Percentiles rank a stretch among this genome's conserved stretches.
These are phyloP conservation scores for Clanis bilineata DNA, from an alignment of 2,888 invertebrate species.

Conservation along the genomic window DNA sequence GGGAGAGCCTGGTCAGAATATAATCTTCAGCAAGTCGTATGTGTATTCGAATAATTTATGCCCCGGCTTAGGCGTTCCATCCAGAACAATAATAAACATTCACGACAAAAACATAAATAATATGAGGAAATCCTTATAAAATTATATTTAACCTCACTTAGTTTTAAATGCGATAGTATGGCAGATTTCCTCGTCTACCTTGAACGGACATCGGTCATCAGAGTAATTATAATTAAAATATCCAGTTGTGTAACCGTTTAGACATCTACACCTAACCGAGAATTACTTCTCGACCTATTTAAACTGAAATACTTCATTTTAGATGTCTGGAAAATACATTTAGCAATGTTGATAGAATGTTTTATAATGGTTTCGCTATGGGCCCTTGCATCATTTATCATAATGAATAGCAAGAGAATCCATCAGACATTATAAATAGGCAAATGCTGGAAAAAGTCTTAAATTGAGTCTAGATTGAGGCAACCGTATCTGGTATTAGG, in stretches of 20 bases:
- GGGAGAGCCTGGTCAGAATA: too few species aligned
- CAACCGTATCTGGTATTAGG: conserved; percentile 15
- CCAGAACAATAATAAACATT: too few species aligned
- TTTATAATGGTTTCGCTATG: not conserved
- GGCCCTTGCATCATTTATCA: conserved; percentile 8
- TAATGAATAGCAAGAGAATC: not conserved
- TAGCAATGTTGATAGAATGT: not conserved
- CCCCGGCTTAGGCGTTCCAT: too few species aligned
- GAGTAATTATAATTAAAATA: not conserved
- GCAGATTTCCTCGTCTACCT: not conserved
- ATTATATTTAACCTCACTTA: not conserved
- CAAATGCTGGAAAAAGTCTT: not conserved
- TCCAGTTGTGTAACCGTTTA: not conserved
- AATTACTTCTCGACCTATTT: not conserved
- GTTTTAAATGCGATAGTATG: not conserved
- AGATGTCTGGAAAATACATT: not conserved
- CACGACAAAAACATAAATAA: not conserved
- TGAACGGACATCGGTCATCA: not conserved
- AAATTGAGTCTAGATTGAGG: conserved; percentile 22
- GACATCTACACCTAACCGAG: not conserved
- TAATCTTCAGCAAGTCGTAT: too few species aligned
- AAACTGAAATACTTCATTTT: not conserved
- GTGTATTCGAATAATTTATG: too few species aligned
- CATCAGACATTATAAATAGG: not conserved
- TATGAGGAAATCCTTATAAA: not conserved